Evolutionary conservation across 1,140 invertebrate genomes (phyloP).

Genomic region (Drosophila arizonae): DNA sequence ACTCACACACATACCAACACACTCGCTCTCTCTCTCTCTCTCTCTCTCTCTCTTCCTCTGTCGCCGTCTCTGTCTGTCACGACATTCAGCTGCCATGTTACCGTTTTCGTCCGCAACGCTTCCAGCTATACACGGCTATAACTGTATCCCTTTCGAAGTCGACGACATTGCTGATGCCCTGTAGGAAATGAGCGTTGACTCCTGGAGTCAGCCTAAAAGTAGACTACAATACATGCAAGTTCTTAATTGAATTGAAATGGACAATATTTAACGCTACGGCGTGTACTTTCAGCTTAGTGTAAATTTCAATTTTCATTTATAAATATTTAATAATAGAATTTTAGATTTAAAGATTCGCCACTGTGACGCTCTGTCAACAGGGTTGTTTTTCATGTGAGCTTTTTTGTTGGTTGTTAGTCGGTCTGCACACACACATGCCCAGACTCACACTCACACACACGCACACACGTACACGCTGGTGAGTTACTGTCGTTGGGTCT

Average conservation of each 20-base stretch:
- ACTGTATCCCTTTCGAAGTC: slow-evolving; percentile 71
- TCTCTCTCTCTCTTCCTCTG: not conserved
- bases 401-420: slow-evolving; percentile 13
- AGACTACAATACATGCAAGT: slow-evolving; percentile 36
- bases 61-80: slow-evolving; percentile 9
- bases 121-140: slow-evolving; percentile 63
- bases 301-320: not conserved
- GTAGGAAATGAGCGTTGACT: slow-evolving; percentile 52
- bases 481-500: slow-evolving; percentile 44
- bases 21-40: not conserved
- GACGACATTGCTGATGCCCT: slow-evolving; percentile 55
- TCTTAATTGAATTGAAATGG: slow-evolving; percentile 1
- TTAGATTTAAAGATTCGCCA: slow-evolving; percentile 9
- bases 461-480: slow-evolving; percentile 27
- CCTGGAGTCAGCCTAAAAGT: slow-evolving; percentile 58
- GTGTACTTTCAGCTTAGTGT: not conserved
- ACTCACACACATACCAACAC: not conserved
- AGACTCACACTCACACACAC: slow-evolving; percentile 13
- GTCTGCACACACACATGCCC: slow-evolving; percentile 7
- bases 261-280: not conserved
- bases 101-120: slow-evolving; percentile 49
- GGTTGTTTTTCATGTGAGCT: slow-evolving; percentile 18
- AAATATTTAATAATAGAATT: not conserved
- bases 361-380: slow-evolving; percentile 19
- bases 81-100: slow-evolving; percentile 63